Evolutionary conservation across 2,888 invertebrate species (phyloP).

Genomic region (Cordilura impudica): DNA sequence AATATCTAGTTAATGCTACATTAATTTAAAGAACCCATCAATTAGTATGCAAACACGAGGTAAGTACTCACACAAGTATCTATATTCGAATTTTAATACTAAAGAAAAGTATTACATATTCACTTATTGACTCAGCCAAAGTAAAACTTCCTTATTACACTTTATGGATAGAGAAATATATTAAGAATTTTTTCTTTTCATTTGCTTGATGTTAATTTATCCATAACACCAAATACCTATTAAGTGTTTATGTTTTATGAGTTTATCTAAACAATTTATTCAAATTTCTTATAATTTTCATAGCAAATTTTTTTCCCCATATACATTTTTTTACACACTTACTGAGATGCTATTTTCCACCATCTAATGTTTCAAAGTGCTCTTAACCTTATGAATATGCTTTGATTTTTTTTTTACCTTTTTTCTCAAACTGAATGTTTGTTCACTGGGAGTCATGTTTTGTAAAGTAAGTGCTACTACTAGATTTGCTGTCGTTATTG

Average conservation of each 20-base stretch:
- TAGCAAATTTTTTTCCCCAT: slow-evolving; percentile 4
- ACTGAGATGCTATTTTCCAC: not conserved
- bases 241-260: slow-evolving; percentile 61
- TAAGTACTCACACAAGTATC: too few relatives aligned
- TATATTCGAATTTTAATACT: too few relatives aligned
- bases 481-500: slow-evolving; percentile 17
- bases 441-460: slow-evolving; percentile 58
- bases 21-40: too few relatives aligned
- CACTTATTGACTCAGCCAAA: too few relatives aligned
- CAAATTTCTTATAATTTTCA: slow-evolving; percentile 57
- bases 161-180: too few relatives aligned
- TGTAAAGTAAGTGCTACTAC: slow-evolving; percentile 53
- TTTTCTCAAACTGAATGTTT: slow-evolving; percentile 13
- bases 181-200: too few relatives aligned
- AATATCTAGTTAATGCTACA: too few relatives aligned
- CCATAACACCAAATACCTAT: slow-evolving; percentile 55
- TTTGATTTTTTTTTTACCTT: not conserved
- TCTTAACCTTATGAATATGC: slow-evolving; percentile 60
- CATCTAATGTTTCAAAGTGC: slow-evolving; percentile 55
- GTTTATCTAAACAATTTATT: slow-evolving; percentile 61
- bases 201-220: too few relatives aligned
- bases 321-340: not conserved
- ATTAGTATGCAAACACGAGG: too few relatives aligned
- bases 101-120: too few relatives aligned
- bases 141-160: too few relatives aligned